Percentiles rank a stretch among this genome's conserved stretches.
These are phyloP conservation scores for Acrobasis consociella DNA, from an alignment of 2,888 invertebrate species.

Conservation along the genomic window DNA sequence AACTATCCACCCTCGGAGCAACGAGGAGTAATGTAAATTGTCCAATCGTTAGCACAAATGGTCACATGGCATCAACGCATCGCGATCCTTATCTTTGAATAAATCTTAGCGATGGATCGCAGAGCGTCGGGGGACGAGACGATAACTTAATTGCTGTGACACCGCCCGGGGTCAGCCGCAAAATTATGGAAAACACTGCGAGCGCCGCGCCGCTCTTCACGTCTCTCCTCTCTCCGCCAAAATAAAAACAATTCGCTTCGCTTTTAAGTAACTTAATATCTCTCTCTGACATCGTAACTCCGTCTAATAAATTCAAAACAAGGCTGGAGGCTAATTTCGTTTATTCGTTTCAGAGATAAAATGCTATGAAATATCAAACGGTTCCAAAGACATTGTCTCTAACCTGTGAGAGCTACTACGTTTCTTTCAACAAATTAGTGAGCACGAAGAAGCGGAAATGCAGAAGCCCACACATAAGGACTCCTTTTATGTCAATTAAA, in stretches of 20 bases:
- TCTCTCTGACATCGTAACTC: constrained; percentile 1
- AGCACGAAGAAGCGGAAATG: constrained; percentile 5
- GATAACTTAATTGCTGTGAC: constrained; percentile 73
- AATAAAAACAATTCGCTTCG: constrained; percentile 17
- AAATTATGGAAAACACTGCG: constrained; percentile 51
- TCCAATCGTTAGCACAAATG: constrained; percentile 66
- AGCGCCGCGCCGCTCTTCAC: constrained; percentile 30
- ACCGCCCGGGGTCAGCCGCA: constrained; percentile 54
- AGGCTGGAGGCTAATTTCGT: constrained; percentile 9
- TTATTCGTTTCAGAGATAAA: constrained; percentile 13
- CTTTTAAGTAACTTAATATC: constrained; percentile 12
- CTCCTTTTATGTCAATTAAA: constrained; percentile 57
- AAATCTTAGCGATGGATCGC: constrained; percentile 67
- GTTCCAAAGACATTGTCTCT: background rate
- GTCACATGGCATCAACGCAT: constrained; percentile 77
- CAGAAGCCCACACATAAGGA: constrained; percentile 8
- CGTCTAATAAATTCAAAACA: constrained; percentile 9
- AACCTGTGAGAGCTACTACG: background rate
- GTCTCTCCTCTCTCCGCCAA: constrained; percentile 13
- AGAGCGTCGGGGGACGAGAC: constrained; percentile 55
- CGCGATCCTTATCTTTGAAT: constrained; percentile 67
- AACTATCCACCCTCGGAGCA: constrained; percentile 62
- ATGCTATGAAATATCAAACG: constrained; percentile 3
- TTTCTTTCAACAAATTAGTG: constrained; percentile 29
- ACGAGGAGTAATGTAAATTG: constrained; percentile 70